Percentiles rank a stretch among this genome's conserved stretches.
Conservation (phyloP, 2,888 invertebrate genomes). For the Ommatoiulus sabulosus region DNA sequence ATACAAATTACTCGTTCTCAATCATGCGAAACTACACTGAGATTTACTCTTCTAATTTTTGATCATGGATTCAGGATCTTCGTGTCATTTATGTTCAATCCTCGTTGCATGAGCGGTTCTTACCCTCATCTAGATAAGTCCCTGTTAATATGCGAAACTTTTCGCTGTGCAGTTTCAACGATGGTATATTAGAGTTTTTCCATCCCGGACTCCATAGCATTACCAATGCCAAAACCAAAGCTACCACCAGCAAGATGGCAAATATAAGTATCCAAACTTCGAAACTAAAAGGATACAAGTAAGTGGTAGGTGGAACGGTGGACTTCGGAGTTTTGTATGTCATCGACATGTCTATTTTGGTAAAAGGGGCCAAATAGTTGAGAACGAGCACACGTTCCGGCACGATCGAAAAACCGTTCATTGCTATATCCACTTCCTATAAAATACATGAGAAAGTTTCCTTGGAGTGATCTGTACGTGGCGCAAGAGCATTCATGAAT, state of each 20-base stretch:
- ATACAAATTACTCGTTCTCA: too few relatives aligned
- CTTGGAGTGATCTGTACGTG: too few relatives aligned
- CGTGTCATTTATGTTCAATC: background rate
- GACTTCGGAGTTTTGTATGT: conserved; percentile 22
- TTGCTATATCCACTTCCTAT: background rate
- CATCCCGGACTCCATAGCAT: conserved; percentile 45
- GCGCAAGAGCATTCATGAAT: too few relatives aligned
- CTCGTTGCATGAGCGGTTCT: background rate
- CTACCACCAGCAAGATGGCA: background rate
- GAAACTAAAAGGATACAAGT: conserved; percentile 18
- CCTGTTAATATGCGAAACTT: conserved; percentile 42
- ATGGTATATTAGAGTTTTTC: background rate
- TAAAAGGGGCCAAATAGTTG: background rate
- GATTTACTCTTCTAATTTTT: background rate
- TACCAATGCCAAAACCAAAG: background rate
- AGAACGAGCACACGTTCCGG: background rate
- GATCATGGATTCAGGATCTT: too few relatives aligned
- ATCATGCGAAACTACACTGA: background rate
- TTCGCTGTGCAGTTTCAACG: background rate
- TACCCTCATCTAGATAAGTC: conserved; percentile 51
- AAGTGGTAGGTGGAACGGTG: conserved; percentile 38
- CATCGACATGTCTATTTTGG: conserved; percentile 33
- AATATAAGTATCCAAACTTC: conserved; percentile 48
- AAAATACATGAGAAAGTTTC: background rate
- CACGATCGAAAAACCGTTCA: background rate